These are phyloP conservation scores for Archocentrus centrarchus DNA, from an alignment of 2,113 vertebrate species.

Conservation along the genomic window DNA sequence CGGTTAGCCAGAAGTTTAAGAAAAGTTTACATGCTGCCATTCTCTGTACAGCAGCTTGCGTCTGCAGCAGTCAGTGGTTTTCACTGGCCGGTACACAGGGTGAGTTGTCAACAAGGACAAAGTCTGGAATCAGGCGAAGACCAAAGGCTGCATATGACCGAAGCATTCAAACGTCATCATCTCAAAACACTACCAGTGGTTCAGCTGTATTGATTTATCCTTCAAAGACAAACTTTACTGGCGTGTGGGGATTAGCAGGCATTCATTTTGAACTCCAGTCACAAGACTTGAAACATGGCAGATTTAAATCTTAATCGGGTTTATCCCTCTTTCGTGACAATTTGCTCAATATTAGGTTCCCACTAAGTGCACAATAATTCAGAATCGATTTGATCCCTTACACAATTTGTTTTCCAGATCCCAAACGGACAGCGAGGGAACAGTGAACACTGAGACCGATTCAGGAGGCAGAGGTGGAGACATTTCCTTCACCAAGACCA, in stretches of 20 bases:
- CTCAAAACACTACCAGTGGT: constrained; percentile 10
- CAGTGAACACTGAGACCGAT: constrained; percentile 80
- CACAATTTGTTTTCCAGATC: constrained; percentile 82
- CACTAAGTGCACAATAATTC: constrained; percentile 54
- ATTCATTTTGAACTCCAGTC: constrained; percentile 50
- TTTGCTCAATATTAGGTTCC: constrained; percentile 51
- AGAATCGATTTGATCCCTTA: constrained; percentile 42
- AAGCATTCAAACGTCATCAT: constrained; percentile 23
- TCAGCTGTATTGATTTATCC: constrained; percentile 55
- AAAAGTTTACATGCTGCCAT: neutral
- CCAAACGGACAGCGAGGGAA: constrained; percentile 92
- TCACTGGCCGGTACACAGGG: neutral
- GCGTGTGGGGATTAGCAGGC: constrained; percentile 47
- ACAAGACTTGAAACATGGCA: constrained; percentile 66
- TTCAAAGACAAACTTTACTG: constrained; percentile 54
- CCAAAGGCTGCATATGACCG: constrained; percentile 24
- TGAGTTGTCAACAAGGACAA: constrained; percentile 50
- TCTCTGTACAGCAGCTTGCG: neutral
- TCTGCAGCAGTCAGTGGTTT: constrained; percentile 3
- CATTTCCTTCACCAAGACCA: constrained; percentile 86
- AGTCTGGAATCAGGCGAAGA: constrained; percentile 53
- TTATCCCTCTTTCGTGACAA: constrained; percentile 63
- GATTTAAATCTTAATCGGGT: constrained; percentile 65
- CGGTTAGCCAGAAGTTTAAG: neutral
- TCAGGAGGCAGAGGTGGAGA: constrained; percentile 84